A percentile compares a stretch with the other conserved stretches of the same genome.
phyloP scores from a whole-genome alignment of 2,113 vertebrate species.

The Pelodiscus sinensis region DNA sequence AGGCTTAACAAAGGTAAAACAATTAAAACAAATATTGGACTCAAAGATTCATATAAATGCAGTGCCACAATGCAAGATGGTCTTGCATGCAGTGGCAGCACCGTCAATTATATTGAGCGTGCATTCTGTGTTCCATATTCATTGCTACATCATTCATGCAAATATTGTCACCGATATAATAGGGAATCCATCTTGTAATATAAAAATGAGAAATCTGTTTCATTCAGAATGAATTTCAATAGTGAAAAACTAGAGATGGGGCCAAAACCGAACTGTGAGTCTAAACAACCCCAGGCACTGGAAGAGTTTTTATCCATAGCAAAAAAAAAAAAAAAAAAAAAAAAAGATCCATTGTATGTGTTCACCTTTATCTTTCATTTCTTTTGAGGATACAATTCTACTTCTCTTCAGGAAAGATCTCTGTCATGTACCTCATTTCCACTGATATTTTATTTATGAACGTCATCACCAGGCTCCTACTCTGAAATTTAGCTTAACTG shows the following conservation, averaged over 20 bases:
- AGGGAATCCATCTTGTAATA: not conserved
- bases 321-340: rapidly evolving
- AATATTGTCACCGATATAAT: not conserved
- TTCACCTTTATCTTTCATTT: not conserved
- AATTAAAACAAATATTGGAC: conserved; percentile 62
- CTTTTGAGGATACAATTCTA: not conserved
- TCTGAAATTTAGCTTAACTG: not conserved
- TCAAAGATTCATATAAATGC: conserved; percentile 30
- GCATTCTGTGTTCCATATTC: not conserved
- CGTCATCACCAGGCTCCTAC: not conserved
- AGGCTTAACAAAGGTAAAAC: conserved; percentile 65
- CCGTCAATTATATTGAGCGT: conserved; percentile 32
- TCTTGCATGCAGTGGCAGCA: not conserved
- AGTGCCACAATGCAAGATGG: not conserved
- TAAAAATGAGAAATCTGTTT: not conserved
- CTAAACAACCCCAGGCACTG: not conserved
- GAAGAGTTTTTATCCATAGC: rapidly evolving
- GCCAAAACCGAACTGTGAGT: not conserved
- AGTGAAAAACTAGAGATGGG: not conserved
- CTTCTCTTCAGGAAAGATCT: not conserved
- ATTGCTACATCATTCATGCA: conserved; percentile 1
- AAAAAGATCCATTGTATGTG: not conserved
- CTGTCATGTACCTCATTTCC: not conserved
- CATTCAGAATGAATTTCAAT: not conserved
- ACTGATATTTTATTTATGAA: not conserved